These are phyloP conservation scores for Wasmannia auropunctata DNA, from an alignment of 1,140 invertebrate species.

Conservation along the genomic window DNA sequence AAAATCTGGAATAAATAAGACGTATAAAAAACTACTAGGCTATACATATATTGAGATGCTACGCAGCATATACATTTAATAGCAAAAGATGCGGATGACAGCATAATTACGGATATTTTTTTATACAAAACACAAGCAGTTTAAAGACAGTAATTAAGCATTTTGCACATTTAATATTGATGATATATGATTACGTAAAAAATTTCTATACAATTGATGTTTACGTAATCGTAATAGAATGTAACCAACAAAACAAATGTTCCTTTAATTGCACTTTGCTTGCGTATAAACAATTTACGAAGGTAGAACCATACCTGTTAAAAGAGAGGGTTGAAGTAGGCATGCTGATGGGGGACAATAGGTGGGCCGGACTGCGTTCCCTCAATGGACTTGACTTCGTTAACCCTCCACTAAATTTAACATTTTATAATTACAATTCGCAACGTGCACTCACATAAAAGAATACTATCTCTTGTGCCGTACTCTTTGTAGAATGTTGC, in stretches of 20 bases:
- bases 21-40: conserved; percentile 48
- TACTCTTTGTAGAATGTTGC: background rate
- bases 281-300: conserved; percentile 52
- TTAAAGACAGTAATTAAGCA: conserved; percentile 8
- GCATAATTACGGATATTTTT: conserved; percentile 2
- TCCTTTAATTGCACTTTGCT: conserved; percentile 24
- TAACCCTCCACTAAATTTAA: conserved; percentile 80
- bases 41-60: conserved; percentile 22
- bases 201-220: background rate
- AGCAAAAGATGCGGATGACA: conserved; percentile 11
- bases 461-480: background rate
- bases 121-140: background rate
- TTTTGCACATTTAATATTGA: conserved; percentile 1
- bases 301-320: conserved; percentile 88
- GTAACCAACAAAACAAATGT: background rate
- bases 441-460: conserved; percentile 9
- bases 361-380: conserved; percentile 86
- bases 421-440: conserved; percentile 76
- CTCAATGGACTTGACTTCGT: conserved; percentile 86
- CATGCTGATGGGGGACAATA: conserved; percentile 91
- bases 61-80: conserved; percentile 28
- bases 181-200: conserved; percentile 32
- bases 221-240: background rate
- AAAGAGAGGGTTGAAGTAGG: conserved; percentile 89
- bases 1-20: background rate